Evolutionary conservation across 2,113 vertebrate genomes (phyloP).

Genomic region (Emydocephalus ijimae): DNA sequence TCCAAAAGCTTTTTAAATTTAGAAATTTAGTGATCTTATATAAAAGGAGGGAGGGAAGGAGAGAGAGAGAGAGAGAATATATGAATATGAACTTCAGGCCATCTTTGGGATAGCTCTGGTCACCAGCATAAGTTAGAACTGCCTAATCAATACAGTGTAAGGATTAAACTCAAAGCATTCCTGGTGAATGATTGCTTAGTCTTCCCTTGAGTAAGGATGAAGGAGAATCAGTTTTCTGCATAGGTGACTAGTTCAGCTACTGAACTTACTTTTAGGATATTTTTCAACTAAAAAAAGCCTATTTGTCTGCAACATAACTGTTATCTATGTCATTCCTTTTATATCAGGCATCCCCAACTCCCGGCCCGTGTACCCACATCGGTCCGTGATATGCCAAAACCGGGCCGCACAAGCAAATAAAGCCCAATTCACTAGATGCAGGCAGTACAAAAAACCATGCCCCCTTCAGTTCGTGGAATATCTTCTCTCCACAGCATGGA

Average conservation of each 20-base stretch:
- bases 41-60: not conserved
- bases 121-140: not conserved
- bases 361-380: too few species aligned
- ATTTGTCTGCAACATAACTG: not conserved
- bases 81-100: not conserved
- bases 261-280: not conserved
- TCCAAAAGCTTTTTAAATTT: slow-evolving; percentile 37
- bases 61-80: too few species aligned
- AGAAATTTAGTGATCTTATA: slow-evolving; percentile 33
- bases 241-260: not conserved
- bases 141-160: not conserved
- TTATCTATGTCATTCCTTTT: not conserved
- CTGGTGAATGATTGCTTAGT: not conserved
- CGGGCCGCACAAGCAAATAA: too few species aligned
- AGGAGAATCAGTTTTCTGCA: not conserved
- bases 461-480: too few species aligned
- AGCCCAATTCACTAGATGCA: too few species aligned
- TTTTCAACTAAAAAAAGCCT: not conserved
- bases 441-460: too few species aligned
- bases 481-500: too few species aligned
- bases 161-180: not conserved
- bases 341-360: too few species aligned
- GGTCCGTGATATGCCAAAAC: too few species aligned
- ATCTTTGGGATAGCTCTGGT: not conserved
- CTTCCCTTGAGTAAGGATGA: not conserved